Conservation (phyloP, 1,140 invertebrate genomes). For the Psilanteris sp. region DNA sequence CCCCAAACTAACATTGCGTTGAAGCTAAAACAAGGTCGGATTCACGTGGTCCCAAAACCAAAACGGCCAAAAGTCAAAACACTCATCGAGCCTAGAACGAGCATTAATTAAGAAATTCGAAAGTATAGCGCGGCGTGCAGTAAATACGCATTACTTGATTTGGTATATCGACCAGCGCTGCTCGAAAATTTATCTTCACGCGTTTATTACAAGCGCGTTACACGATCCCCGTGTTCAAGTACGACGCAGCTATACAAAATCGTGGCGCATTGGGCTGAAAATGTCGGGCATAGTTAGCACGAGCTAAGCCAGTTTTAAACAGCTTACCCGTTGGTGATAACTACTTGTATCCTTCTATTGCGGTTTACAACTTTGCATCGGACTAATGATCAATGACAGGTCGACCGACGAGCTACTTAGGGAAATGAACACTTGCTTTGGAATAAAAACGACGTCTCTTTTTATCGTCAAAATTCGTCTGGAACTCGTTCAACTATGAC, state of each 20-base stretch:
- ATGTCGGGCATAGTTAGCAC: slow-evolving; percentile 16
- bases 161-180: no score
- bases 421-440: slow-evolving; percentile 48
- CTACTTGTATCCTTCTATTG: slow-evolving; percentile 22
- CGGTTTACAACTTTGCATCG: slow-evolving; percentile 30
- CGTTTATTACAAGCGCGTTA: slow-evolving; percentile 6
- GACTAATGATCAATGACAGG: slow-evolving; percentile 44
- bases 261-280: slow-evolving; percentile 22
- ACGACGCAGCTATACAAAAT: slow-evolving; percentile 5
- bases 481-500: no score
- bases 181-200: slow-evolving; percentile 12
- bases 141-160: no score
- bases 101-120: no score
- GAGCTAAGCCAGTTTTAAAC: slow-evolving; percentile 39
- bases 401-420: slow-evolving; percentile 41
- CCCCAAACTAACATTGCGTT: no score
- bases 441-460: slow-evolving; percentile 14
- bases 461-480: no score
- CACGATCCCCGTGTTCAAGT: slow-evolving; percentile 10
- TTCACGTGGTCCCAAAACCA: no score
- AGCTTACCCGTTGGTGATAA: slow-evolving; percentile 33
- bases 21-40: no score
- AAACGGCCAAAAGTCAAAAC: no score
- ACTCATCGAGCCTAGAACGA: no score
- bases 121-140: no score